Conservation (phyloP, 2,888 invertebrate species). For the Nebria salina region DNA sequence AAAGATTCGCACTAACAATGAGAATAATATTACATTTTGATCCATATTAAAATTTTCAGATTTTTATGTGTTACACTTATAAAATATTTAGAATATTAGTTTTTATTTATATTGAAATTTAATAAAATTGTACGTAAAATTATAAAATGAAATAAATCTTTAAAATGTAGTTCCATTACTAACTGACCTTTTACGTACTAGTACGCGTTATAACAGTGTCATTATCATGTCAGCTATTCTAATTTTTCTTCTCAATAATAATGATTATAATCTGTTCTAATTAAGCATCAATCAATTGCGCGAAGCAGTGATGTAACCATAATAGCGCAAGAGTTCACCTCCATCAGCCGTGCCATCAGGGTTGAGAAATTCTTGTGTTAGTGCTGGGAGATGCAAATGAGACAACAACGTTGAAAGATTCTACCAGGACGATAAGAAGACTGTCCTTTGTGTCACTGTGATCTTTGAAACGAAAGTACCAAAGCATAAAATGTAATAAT, state of each 20-base stretch:
- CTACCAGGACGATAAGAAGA: background rate
- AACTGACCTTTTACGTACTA: constrained; percentile 8
- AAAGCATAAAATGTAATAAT: too few species aligned
- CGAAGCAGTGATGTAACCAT: constrained; percentile 2
- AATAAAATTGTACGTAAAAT: too few species aligned
- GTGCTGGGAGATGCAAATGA: background rate
- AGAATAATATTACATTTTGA: too few species aligned
- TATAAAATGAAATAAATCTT: background rate
- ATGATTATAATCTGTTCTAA: constrained; percentile 42
- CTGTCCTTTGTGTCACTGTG: background rate
- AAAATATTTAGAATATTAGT: too few species aligned
- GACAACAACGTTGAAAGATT: background rate
- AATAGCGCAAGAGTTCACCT: constrained; percentile 10
- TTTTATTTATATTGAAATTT: too few species aligned
- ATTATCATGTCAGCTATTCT: constrained; percentile 30
- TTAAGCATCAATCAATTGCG: constrained; percentile 26
- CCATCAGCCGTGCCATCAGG: background rate
- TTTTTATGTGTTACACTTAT: too few species aligned
- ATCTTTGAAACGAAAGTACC: too few species aligned
- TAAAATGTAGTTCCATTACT: background rate
- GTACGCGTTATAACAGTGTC: background rate
- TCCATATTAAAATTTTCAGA: too few species aligned
- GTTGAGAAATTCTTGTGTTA: constrained; percentile 5
- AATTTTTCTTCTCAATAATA: constrained; percentile 18
- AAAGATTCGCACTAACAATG: too few species aligned